These are phyloP conservation scores for Prietella phreatophila DNA, from an alignment of 2,113 vertebrate genomes.

Conservation along the genomic window DNA sequence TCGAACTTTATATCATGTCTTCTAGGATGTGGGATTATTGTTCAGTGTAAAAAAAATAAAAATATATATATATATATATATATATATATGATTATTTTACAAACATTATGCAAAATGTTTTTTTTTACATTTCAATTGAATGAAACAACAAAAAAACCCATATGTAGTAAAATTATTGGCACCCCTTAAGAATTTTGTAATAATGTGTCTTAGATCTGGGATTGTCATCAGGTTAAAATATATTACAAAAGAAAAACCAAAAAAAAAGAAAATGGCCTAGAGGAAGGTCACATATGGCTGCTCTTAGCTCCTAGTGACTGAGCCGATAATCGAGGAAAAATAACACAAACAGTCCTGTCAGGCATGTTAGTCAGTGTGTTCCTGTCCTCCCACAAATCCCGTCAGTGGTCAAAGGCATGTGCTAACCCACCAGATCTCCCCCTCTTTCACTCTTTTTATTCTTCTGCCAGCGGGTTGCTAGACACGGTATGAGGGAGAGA, in stretches of 20 bases:
- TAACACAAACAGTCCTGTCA: slow-evolving; percentile 56
- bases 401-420: slow-evolving; percentile 64
- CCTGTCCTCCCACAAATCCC: slow-evolving; percentile 66
- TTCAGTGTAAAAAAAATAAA: not conserved
- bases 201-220: not conserved
- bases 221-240: not conserved
- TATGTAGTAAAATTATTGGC: not conserved
- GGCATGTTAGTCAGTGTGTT: slow-evolving; percentile 66
- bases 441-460: slow-evolving; percentile 51
- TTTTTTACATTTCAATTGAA: not conserved
- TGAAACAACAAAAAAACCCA: not conserved
- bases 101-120: not conserved
- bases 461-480: slow-evolving; percentile 58
- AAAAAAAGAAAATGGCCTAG: slow-evolving; percentile 24
- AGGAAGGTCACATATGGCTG: slow-evolving; percentile 40
- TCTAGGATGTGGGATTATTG: not conserved
- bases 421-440: slow-evolving; percentile 52
- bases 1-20: not conserved
- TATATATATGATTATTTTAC: not conserved
- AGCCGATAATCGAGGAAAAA: slow-evolving; percentile 57
- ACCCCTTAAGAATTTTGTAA: not conserved
- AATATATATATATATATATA: too few relatives aligned
- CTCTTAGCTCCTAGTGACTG: slow-evolving; percentile 63
- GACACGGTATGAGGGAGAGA: slow-evolving; percentile 65
- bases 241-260: not conserved